A percentile compares a stretch with the other conserved stretches of the same genome.
phyloP scores from a whole-genome alignment of 37 sponge, comb jelly and placozoan genomes.

The Amphimedon queenslandica region DNA sequence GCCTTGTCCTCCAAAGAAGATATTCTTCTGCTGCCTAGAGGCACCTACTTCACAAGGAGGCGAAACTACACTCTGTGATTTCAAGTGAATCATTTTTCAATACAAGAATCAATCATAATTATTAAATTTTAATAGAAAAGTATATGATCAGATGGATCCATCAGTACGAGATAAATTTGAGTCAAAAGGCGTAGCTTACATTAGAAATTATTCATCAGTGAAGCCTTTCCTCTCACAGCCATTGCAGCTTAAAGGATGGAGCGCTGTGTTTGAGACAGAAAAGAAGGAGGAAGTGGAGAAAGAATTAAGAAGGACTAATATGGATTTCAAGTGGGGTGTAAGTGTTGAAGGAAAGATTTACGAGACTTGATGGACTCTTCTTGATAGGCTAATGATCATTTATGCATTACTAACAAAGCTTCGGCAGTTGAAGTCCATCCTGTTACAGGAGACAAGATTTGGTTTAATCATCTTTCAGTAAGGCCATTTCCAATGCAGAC shows the following conservation, averaged over 20 bases:
- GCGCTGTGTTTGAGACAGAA: slow-evolving; percentile 54
- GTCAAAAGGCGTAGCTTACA: too few species aligned
- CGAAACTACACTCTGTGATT: too few species aligned
- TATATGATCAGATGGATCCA: too few species aligned
- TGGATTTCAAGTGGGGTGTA: slow-evolving; percentile 49
- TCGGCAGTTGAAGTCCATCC: slow-evolving; percentile 66
- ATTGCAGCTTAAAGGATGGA: slow-evolving; percentile 72
- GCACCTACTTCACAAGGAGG: too few species aligned
- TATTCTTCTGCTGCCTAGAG: too few species aligned
- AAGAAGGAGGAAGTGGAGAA: slow-evolving; percentile 46
- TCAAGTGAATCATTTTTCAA: too few species aligned
- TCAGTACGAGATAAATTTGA: too few species aligned
- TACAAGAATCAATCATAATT: too few species aligned
- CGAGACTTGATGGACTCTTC: too few species aligned
- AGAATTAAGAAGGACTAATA: slow-evolving; percentile 24
- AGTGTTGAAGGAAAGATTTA: too few species aligned
- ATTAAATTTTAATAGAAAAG: too few species aligned
- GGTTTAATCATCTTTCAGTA: slow-evolving; percentile 79
- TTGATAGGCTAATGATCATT: background rate
- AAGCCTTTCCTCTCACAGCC: slow-evolving; percentile 44
- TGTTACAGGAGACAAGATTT: slow-evolving; percentile 64
- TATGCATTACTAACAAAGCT: slow-evolving; percentile 27
- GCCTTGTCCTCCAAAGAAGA: too few species aligned
- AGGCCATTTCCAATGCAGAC: background rate
- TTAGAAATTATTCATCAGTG: slow-evolving; percentile 38